Conservation (phyloP, 2,113 vertebrate genomes). For the Perca fluviatilis region DNA sequence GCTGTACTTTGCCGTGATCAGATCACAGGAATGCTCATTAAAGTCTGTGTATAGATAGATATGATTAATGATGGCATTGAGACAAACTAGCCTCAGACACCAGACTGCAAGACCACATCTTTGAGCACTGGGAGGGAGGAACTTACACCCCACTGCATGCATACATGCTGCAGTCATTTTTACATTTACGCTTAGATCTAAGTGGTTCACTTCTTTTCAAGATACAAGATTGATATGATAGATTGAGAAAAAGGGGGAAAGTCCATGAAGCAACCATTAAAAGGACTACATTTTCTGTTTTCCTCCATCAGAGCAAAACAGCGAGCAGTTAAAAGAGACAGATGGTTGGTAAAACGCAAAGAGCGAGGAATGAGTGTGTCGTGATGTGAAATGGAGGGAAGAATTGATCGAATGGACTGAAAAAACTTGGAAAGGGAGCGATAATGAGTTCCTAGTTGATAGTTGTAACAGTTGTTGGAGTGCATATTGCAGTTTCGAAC, state of each 20-base stretch:
- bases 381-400: conserved; percentile 60
- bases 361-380: conserved; percentile 48
- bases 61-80: conserved; percentile 49
- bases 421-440: conserved; percentile 40
- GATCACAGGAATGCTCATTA: conserved; percentile 45
- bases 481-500: conserved; percentile 2
- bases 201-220: conserved; percentile 15
- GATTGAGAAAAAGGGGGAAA: conserved; percentile 17
- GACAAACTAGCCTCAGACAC: conserved; percentile 27
- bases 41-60: conserved; percentile 34
- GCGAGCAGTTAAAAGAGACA: conserved; percentile 51
- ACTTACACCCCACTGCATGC: neutral
- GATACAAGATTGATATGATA: conserved; percentile 45
- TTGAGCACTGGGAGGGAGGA: neutral
- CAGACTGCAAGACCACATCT: conserved; percentile 8
- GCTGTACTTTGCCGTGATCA: conserved; percentile 20
- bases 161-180: conserved; percentile 21
- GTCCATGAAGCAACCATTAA: conserved; percentile 42
- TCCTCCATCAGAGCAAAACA: conserved; percentile 47
- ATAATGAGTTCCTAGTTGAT: conserved; percentile 49
- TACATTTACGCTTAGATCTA: conserved; percentile 4
- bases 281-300: conserved; percentile 40
- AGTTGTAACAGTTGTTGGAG: conserved; percentile 40
- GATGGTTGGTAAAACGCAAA: conserved; percentile 60
- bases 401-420: conserved; percentile 50